Base-by-base conservation (phyloP, 2,113 vertebrate species). In the Glareola pratincola region DNA sequence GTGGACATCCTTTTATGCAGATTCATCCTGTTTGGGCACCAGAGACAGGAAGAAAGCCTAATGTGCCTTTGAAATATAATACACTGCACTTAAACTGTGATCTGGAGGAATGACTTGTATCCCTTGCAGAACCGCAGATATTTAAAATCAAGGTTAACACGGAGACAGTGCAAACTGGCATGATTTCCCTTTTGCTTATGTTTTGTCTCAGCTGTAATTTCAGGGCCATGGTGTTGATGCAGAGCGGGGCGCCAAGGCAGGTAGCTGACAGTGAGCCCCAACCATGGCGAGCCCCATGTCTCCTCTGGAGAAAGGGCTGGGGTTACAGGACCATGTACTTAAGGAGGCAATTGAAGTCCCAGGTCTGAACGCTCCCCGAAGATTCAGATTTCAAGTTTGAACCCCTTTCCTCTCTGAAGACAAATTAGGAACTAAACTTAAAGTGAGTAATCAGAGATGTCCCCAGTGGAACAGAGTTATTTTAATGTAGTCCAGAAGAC, bases 31-130 rank as follows among this genome's bases (percentile, higher is more conserved):
- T 76, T 71, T 86, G 73, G 83, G 74, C 64, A 84, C 20, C 41
- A 80, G 47, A 92, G 79, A 74, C 26, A 54, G 83, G 89, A 92
- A 86, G 71, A 90, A 94, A 92, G 45, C 21, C 47, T 66, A 50
- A 89, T 1, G 8, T 75, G 68, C 20, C 69, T 96, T 91, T 89
- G 89, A 96, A 96, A 96, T 94, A 39, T 39, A 95, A 89, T 60
- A 67, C 50, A 29, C 43, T 18, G n/a, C 8, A 4, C 56, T 84
- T 86, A 63, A 74, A 86, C 83, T 74, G 15, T 37, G 29, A 67
- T 63, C 68, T 89, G 64, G 80, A 84, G 41, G 27, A 84, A 94
- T 67, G 19, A 51, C 54, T 92, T 82, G 6, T 19, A 45, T 68
- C 21, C 17, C 71, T 66, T 69, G 23, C 39, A 92, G 48, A 79